Conservation (phyloP, 2,113 vertebrate species). For the Picathartes gymnocephalus region DNA sequence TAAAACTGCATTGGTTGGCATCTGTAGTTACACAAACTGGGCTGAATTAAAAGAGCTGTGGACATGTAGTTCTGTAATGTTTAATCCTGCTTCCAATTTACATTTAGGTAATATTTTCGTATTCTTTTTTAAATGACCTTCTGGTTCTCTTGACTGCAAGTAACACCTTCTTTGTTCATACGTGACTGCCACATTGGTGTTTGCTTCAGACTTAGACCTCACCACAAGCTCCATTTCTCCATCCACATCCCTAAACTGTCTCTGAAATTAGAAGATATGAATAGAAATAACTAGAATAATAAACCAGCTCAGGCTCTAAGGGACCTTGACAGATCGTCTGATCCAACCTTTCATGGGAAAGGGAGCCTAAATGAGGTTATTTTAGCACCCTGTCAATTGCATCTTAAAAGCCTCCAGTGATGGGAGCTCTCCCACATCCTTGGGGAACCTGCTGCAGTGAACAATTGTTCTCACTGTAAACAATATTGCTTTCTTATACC, state of each 20-base stretch:
- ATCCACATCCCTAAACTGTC: background rate
- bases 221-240: background rate
- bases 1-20: background rate
- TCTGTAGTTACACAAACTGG: background rate
- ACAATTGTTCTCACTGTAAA: background rate
- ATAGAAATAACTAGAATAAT: background rate
- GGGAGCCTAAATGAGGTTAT: background rate
- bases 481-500: background rate
- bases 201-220: background rate
- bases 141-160: background rate
- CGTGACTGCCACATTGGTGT: rapidly evolving
- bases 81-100: background rate
- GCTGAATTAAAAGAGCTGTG: background rate
- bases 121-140: background rate
- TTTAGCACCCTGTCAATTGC: background rate
- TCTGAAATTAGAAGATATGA: background rate
- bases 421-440: background rate
- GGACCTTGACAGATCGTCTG: background rate
- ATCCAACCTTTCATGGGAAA: background rate
- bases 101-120: background rate
- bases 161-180: background rate
- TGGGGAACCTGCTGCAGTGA: background rate
- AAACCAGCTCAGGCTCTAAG: background rate
- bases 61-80: background rate
- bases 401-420: background rate